Conservation (phyloP, 2,888 invertebrate genomes). For the Ceratothoa steindachneri region DNA sequence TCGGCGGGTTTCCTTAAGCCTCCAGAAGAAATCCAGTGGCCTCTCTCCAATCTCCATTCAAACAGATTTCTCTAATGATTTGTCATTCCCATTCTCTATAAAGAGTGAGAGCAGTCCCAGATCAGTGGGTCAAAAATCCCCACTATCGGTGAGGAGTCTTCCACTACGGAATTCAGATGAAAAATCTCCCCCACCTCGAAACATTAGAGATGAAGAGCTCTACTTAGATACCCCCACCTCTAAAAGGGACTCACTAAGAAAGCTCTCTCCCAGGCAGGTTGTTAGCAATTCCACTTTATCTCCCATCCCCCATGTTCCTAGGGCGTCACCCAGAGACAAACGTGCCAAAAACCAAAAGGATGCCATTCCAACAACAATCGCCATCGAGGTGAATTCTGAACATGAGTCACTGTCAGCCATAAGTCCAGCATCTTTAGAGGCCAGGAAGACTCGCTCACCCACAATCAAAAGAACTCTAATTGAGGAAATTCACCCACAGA, state of each 20-base stretch:
- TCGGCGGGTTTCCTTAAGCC: slow-evolving; percentile 30
- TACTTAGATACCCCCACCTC: background rate
- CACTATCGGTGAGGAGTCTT: background rate
- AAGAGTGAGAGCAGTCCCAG: background rate
- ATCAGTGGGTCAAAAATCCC: background rate
- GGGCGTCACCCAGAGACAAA: background rate
- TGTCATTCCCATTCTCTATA: background rate
- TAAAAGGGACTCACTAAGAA: background rate
- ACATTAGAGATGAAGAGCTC: background rate
- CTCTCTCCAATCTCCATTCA: slow-evolving; percentile 15
- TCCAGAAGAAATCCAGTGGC: slow-evolving; percentile 25
- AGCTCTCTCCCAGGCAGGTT: background rate
- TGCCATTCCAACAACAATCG: background rate
- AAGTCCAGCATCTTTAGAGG: background rate
- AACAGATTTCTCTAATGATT: slow-evolving; percentile 10
- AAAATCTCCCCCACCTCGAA: background rate
- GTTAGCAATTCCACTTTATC: background rate
- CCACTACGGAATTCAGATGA: background rate
- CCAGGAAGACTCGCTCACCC: background rate
- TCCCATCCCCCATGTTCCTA: background rate
- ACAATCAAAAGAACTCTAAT: background rate
- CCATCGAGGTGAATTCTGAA: background rate
- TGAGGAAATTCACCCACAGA: background rate
- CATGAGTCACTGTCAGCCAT: background rate
- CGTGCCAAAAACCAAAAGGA: background rate